phyloP scores from a whole-genome alignment of 2,888 invertebrate genomes.

The Imbricaverruca yamaguchii region DNA sequence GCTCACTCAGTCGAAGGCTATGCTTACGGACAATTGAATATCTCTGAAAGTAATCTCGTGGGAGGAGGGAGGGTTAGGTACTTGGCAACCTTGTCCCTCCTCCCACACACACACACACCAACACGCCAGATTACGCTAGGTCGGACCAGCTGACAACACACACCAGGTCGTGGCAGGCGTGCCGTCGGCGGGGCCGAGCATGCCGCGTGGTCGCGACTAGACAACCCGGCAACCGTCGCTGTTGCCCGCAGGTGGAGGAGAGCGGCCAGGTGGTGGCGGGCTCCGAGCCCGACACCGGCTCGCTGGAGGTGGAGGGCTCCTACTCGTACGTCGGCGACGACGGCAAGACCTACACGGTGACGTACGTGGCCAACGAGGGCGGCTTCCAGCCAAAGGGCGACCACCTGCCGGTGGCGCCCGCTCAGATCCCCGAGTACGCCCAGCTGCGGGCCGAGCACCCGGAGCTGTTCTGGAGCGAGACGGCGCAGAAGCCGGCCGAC shows the following conservation, averaged over 20 bases:
- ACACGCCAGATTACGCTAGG: too few species aligned
- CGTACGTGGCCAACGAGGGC: constrained; percentile 4
- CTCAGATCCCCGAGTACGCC: constrained; percentile 10
- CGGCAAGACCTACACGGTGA: constrained; percentile 11
- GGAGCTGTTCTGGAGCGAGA: constrained; percentile 18
- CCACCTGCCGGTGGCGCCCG: neutral
- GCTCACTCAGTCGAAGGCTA: too few species aligned
- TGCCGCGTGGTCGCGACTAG: too few species aligned
- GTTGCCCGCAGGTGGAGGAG: neutral
- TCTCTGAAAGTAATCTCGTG: too few species aligned
- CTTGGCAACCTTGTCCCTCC: too few species aligned
- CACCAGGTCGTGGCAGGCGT: too few species aligned
- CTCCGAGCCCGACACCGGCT: constrained; percentile 1
- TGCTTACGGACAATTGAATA: too few species aligned
- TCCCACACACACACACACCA: too few species aligned
- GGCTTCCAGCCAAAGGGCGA: neutral
- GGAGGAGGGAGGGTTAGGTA: too few species aligned
- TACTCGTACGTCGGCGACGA: constrained; percentile 1
- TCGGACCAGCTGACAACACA: too few species aligned
- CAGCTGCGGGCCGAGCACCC: neutral
- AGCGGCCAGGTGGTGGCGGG: neutral
- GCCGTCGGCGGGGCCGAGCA: too few species aligned
- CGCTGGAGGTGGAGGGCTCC: neutral
- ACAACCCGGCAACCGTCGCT: too few species aligned
- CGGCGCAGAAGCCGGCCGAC: neutral